Conservation (phyloP, 1,140 invertebrate genomes). For the Pseudomyrmex flavicornis region DNA sequence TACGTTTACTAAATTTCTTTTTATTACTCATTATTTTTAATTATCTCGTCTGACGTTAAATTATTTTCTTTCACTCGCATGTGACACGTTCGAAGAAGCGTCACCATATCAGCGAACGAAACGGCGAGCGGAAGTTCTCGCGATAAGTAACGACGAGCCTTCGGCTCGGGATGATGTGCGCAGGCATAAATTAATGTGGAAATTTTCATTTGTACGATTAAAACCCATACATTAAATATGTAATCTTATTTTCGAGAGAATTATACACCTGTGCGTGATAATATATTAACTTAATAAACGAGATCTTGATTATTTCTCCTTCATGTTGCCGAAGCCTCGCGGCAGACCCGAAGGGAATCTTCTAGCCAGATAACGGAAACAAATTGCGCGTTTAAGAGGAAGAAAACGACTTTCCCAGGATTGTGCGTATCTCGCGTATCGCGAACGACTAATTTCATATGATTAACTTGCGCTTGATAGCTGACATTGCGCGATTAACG, state of each 20-base stretch:
- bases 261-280: too few species aligned
- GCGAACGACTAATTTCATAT: conserved; percentile 33
- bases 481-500: conserved; percentile 32
- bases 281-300: background rate
- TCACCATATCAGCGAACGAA: conserved; percentile 24
- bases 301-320: conserved; percentile 24
- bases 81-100: conserved; percentile 20
- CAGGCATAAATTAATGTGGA: conserved; percentile 3
- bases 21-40: background rate
- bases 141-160: conserved; percentile 46
- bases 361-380: conserved; percentile 33
- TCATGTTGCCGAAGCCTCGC: background rate
- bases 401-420: conserved; percentile 42
- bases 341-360: background rate
- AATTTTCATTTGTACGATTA: background rate
- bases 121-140: conserved; percentile 59
- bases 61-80: background rate
- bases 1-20: too few species aligned
- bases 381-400: conserved; percentile 49
- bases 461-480: conserved; percentile 41
- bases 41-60: background rate
- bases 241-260: background rate
- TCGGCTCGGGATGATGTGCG: background rate
- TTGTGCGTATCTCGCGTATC: background rate
- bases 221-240: background rate